Conservation (phyloP, 2,113 vertebrate species). For the Dicaeum eximium region DNA sequence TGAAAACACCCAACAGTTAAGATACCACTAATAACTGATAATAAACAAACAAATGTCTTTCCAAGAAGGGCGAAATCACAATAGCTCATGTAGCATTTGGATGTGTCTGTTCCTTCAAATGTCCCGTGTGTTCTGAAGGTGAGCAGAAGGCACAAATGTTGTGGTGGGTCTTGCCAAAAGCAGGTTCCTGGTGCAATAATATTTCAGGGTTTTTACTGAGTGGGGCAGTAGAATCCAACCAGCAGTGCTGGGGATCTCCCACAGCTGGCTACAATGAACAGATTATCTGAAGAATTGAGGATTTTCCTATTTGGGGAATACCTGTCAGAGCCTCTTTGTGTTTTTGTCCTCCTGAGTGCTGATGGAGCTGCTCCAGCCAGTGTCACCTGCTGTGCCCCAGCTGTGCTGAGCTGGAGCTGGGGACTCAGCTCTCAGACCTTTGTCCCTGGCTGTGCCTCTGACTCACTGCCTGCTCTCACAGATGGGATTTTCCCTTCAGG, state of each 20-base stretch:
- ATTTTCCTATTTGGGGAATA: not conserved
- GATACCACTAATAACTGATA: not conserved
- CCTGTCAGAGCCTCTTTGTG: not conserved
- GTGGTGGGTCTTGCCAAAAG: not conserved
- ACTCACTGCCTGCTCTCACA: not conserved
- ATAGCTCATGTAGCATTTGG: not conserved
- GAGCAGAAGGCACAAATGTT: not conserved
- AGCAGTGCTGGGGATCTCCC: not conserved
- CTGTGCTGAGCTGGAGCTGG: not conserved
- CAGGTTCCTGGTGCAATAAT: not conserved
- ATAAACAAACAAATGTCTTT: not conserved
- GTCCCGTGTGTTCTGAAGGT: not conserved
- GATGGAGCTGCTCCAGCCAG: not conserved
- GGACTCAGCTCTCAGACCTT: not conserved
- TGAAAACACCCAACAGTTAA: not conserved
- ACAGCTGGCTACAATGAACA: not conserved
- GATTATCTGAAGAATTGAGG: not conserved
- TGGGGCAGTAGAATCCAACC: not conserved
- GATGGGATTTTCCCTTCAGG: not conserved
- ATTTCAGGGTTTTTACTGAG: not conserved
- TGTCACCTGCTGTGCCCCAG: not conserved
- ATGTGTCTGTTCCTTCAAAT: constrained; percentile 7
- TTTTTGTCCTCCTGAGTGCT: not conserved
- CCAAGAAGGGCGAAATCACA: constrained; percentile 21
- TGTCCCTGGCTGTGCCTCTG: not conserved